Base-by-base conservation (phyloP, 2,797 vertebrate species). In the Danio albolineatus region DNA sequence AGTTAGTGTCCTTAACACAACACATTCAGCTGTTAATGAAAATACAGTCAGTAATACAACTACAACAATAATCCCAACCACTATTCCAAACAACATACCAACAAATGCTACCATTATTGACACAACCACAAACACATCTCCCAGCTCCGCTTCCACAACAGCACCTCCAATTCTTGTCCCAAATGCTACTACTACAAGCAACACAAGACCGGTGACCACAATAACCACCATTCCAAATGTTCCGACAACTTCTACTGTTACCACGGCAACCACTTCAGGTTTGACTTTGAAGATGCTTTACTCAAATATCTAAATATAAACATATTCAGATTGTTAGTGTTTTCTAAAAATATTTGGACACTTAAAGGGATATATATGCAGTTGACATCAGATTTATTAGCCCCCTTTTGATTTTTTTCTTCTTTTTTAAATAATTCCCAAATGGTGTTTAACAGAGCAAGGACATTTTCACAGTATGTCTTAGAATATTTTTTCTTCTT, bases 1-100 rank as follows among this genome's bases (percentile, higher is more conserved):
- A 51, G 28, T 4, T 4, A 62, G 0, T 28, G 51, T 12, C 2
- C 39, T 36, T 17, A 59, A 0, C 2, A 62, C 70, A 86, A 71
- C 76, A 72, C 72, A 78, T 10, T 51, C 49, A 5, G 5, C 1
- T 48, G 17, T 57, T 36, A 56, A n/a, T 13, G 13, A 70, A 12
- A 75, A 57, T 21, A 46, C 21, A 48, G 80, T 74, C 13, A 51
- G 43, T 17, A 54, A 74, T 65, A 8, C 19, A 65, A 44, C 62
- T 76, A 38, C 48, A 76, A 81, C 39, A 60, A 69, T 56, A 39
- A 36, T 28, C 49, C 62, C 79, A 48, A 43, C 51, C 60, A 53
- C 8, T 7, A 54, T 8, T 59, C 13, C 14, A 44, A 53, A 66
- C 9, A 66, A 54, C 51, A 43, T 10, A 38, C 16, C n/a, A 48